Base-by-base conservation (phyloP, 2,113 vertebrate genomes). In the Chloropsis hardwickii region DNA sequence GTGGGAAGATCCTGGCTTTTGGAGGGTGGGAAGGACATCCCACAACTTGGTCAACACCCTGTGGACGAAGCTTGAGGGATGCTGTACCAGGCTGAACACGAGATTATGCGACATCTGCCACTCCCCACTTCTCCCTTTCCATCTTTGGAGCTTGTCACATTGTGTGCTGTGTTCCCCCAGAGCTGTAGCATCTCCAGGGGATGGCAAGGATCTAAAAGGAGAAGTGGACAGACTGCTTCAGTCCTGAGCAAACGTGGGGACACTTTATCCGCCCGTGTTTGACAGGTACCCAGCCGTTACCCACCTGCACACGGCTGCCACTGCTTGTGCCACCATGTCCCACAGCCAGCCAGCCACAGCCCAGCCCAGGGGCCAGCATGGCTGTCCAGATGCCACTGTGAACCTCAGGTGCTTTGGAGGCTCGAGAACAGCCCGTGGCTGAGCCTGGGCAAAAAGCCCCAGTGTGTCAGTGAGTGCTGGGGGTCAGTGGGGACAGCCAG, bases 111-210 rank as follows among this genome's bases (percentile, higher is more conserved):
- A 29, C 37, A 29, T 6, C 78, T 54, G 33, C 73, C 1, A 0
- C 22, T 81, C n/a, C n/a, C 21, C n/a, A 6, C 22, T 22, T 23
- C 42, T 37, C 29, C 9, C 12, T 22, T 45, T 15, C 25, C 33
- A 2, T 12, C 19, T 18, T 3, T 45, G 48, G 33, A 31, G 11
- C 31, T 53, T 66, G 29, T 28, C 57, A 17, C 17, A 0, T 4
- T 3, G 1, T 53, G 40, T 33, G 47, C 56, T 2, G 0, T 2
- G 10, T 44, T 12, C 50, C 24, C 11, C 1, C 1, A 6, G 37
- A 27, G 21, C 45, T 24, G 21, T 0, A 23, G 19, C 35, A 23
- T 4, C 58, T 45, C n/a, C 44, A 25, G 60, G 11, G 37, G 17
- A 9, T 4, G 20, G 50, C 23, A 61, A 44, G 22, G 45, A 45